These are phyloP conservation scores for Clarias platycephalus DNA, from an alignment of 2,797 vertebrate species.

Conservation along the genomic window DNA sequence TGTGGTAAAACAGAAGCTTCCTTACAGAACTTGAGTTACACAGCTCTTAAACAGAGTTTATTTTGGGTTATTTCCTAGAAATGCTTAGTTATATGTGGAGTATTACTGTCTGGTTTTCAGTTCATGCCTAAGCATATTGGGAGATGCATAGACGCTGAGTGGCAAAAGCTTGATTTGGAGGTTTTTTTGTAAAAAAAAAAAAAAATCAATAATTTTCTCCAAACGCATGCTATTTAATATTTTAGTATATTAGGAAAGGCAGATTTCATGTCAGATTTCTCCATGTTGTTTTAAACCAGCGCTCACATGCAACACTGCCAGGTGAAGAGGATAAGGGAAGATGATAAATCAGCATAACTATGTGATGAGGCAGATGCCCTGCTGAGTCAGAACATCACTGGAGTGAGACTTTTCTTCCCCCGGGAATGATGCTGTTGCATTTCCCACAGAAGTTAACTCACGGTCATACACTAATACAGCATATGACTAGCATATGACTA, in stretches of 20 bases:
- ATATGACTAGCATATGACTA: not conserved
- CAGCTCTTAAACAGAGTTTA: conserved; percentile 63
- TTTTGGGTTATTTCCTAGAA: conserved; percentile 61
- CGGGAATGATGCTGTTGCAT: not conserved
- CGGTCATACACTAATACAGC: conserved; percentile 1
- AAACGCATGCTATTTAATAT: not conserved
- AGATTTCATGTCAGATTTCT: not conserved
- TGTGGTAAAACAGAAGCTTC: conserved; percentile 71
- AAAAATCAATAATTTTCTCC: too few species aligned
- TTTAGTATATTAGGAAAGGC: not conserved
- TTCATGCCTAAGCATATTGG: not conserved
- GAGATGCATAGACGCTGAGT: not conserved
- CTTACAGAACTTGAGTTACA: conserved; percentile 68
- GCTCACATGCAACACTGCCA: not conserved
- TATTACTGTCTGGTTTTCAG: conserved; percentile 25
- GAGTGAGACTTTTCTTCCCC: not conserved
- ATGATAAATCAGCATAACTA: conserved; percentile 2
- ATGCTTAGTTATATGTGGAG: conserved; percentile 65
- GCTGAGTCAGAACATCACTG: conserved; percentile 29
- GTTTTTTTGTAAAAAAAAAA: too few species aligned
- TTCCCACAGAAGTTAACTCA: conserved; percentile 15
- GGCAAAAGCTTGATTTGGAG: too few species aligned
- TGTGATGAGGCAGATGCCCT: conserved; percentile 1
- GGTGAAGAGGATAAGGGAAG: not conserved
- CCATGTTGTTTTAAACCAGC: conserved; percentile 1